Conservation (phyloP, 2,888 invertebrate species). For the Eucriotettix oculatus region DNA sequence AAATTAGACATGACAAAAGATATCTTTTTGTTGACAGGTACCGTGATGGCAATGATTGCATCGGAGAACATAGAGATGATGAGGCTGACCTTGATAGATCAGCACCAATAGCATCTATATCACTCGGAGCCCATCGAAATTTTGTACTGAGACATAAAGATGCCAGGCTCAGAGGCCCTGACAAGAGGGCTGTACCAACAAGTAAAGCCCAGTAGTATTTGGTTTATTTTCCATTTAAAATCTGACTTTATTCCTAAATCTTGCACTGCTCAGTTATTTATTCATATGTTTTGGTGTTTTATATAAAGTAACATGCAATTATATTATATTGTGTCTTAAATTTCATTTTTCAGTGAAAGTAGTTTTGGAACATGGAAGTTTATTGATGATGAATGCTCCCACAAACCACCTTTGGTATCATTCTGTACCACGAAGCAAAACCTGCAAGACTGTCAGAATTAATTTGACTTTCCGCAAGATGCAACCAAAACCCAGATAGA, state of each 20-base stretch:
- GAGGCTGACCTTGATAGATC: constrained; percentile 44
- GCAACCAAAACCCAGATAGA: constrained; percentile 15
- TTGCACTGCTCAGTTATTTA: too few species aligned
- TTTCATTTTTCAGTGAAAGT: constrained; percentile 34
- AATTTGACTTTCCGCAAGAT: constrained; percentile 47
- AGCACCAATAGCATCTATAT: constrained; percentile 49
- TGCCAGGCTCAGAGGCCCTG: constrained; percentile 24
- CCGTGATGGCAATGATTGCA: constrained; percentile 46
- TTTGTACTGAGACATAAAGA: constrained; percentile 47
- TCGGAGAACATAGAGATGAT: constrained; percentile 55
- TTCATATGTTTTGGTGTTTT: too few species aligned
- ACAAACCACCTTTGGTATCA: constrained; percentile 57
- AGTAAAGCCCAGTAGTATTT: not conserved
- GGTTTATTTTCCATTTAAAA: too few species aligned
- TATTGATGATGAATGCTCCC: constrained; percentile 52
- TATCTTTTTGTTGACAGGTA: constrained; percentile 30
- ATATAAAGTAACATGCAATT: too few species aligned
- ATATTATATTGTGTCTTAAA: not conserved
- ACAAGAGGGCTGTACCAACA: constrained; percentile 13
- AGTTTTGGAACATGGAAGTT: constrained; percentile 43
- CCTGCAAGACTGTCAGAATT: constrained; percentile 34
- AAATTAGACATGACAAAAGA: too few species aligned
- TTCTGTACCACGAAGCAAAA: constrained; percentile 43
- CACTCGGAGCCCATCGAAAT: constrained; percentile 43
- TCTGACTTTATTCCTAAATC: too few species aligned